These are phyloP conservation scores for Junco hyemalis DNA, from an alignment of 2,113 vertebrate genomes.

Conservation along the genomic window DNA sequence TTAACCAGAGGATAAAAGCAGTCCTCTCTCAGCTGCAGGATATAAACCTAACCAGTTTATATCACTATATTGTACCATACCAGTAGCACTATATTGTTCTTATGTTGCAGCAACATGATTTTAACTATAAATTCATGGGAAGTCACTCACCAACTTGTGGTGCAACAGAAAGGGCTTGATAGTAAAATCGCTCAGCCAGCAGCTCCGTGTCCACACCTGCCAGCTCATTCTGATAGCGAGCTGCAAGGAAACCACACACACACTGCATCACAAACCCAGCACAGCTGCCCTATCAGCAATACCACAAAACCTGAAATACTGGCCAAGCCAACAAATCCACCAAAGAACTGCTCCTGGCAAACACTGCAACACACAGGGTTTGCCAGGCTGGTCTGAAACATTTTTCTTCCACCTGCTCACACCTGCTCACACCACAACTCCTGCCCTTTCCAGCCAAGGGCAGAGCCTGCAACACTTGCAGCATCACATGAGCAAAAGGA, in stretches of 20 bases:
- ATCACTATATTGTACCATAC: too few relatives aligned
- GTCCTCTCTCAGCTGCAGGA: neutral
- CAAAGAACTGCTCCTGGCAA: neutral
- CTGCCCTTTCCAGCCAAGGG: neutral
- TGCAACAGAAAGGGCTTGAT: slow-evolving; percentile 93
- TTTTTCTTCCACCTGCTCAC: neutral
- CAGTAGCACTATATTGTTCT: neutral
- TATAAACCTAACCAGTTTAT: neutral
- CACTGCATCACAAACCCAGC: neutral
- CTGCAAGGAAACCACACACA: slow-evolving; percentile 64
- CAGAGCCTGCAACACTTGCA: neutral
- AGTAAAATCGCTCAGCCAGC: slow-evolving; percentile 94
- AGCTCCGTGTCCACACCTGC: slow-evolving; percentile 92
- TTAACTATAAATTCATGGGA: neutral
- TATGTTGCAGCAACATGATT: accelerated
- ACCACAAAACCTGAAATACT: neutral
- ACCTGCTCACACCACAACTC: neutral
- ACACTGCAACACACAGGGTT: neutral
- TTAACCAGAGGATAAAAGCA: neutral
- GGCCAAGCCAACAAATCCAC: neutral
- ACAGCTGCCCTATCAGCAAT: neutral
- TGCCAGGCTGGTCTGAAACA: neutral
- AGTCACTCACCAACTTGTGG: slow-evolving; percentile 89
- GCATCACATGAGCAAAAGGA: neutral
- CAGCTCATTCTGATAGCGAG: slow-evolving; percentile 96